Percentiles rank a stretch among this genome's conserved stretches.
Evolutionary conservation across 2,113 vertebrate genomes (phyloP).

Genomic region (Carassius auratus): DNA sequence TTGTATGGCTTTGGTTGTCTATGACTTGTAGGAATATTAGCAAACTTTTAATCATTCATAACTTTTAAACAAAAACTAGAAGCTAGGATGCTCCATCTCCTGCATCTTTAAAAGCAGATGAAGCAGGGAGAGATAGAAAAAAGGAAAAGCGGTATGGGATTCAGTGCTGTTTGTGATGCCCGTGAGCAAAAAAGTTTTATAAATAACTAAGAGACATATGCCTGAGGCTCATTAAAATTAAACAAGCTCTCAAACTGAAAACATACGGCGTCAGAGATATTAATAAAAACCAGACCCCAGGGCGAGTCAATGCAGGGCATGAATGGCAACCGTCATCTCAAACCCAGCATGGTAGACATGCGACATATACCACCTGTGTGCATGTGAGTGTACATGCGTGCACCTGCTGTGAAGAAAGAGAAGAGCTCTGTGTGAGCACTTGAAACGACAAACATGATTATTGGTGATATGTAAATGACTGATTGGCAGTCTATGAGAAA

Average conservation of each 20-base stretch:
- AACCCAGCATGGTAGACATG: conserved; percentile 41
- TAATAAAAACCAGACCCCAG: conserved; percentile 60
- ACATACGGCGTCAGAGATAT: conserved; percentile 55
- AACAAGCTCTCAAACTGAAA: conserved; percentile 48
- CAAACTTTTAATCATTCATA: not conserved
- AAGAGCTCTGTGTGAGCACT: not conserved
- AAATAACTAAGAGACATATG: conserved; percentile 75
- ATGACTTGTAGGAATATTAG: conserved; percentile 5
- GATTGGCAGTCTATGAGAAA: conserved; percentile 24
- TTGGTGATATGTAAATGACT: not conserved
- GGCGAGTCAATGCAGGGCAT: conserved; percentile 49
- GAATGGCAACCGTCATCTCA: conserved; percentile 42
- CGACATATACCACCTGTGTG: conserved; percentile 22
- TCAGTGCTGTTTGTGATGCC: conserved; percentile 61
- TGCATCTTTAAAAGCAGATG: conserved; percentile 9
- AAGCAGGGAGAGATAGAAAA: conserved; percentile 39
- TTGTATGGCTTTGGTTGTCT: not conserved
- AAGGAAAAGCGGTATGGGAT: conserved; percentile 65
- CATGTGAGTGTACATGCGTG: conserved; percentile 39
- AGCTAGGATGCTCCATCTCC: conserved; percentile 13
- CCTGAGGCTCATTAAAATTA: conserved; percentile 70
- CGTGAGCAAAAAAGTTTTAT: conserved; percentile 75
- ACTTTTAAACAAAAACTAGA: conserved; percentile 5
- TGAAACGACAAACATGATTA: not conserved
- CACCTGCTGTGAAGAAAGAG: conserved; percentile 40